Base-by-base conservation (phyloP, 2,797 vertebrate species). In the Pipistrellus kuhlii region DNA sequence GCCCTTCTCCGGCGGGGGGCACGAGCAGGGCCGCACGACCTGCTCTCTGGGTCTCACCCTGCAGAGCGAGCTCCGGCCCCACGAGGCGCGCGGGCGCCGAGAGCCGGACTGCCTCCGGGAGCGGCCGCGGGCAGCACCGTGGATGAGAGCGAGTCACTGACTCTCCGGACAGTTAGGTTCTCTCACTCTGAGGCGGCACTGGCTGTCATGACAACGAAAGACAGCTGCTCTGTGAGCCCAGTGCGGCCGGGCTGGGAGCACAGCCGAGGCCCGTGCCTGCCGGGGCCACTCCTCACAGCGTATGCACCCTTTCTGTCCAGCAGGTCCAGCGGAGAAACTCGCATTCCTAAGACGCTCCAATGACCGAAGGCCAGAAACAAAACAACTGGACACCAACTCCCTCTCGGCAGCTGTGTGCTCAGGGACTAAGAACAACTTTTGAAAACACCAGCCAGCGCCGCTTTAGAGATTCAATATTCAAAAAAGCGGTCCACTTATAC, bases 361-460 rank as follows among this genome's bases (percentile, higher is more conserved):
- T 80, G 48, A 73, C 59, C 59, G 23, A 80, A 93, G 35, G 4
- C 21, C 38, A 76, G 35, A 72, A 44, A 53, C 27, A 85, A 94
- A 82, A 92, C 32, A 82, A 89, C 0, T 77, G 51, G 51, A 83
- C 92, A 25, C 55, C 64, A 89, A 55, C 8, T 85, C 92, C 55
- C 27, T 85, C 59, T 59, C 53, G 35, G 76, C 13, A 93, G 55
- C 46, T 78, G 3, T 11, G 62, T 66, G 75, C 38, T 93, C 51
- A 88, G 41, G 71, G 72, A 91, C 18, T 8, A 55, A 83, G 94
- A 89, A 38, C 35, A 84, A 38, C 44, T 41, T 91, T 55, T 91
- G 38, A 48, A 46, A 92, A 84, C 25, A 35, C 57, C 41, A 96
- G 88, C 88, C 94, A 95, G 95, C 96, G 95, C 94, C 86, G 90